These are phyloP conservation scores for Macrotrachela quadricornifera DNA, from an alignment of 1,140 invertebrate species.

Conservation along the genomic window DNA sequence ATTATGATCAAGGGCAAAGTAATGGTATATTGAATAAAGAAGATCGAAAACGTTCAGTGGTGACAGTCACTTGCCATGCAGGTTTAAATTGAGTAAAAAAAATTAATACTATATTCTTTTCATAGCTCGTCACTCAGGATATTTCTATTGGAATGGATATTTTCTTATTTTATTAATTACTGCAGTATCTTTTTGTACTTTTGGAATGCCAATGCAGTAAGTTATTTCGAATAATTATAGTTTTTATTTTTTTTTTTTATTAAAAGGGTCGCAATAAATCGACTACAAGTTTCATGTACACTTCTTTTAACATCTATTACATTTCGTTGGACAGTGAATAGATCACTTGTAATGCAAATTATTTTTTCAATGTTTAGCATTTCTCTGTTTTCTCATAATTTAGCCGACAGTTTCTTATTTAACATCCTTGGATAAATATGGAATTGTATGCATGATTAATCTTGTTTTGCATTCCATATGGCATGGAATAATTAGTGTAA, in stretches of 20 bases:
- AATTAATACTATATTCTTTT: no score
- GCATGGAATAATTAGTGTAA: background rate
- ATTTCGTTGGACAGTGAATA: no score
- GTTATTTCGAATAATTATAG: no score
- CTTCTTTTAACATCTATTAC: no score
- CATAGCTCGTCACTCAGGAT: background rate
- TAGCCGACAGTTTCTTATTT: slow-evolving; percentile 23
- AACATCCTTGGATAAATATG: slow-evolving; percentile 20
- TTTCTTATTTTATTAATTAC: slow-evolving; percentile 3
- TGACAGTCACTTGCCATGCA: no score
- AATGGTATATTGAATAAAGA: background rate
- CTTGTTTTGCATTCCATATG: background rate
- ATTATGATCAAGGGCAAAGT: no score
- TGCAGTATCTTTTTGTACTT: background rate
- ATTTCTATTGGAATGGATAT: slow-evolving; percentile 4
- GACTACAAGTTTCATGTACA: background rate
- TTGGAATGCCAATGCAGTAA: background rate
- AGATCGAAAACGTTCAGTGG: no score
- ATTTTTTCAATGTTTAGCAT: no score
- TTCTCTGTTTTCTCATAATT: slow-evolving; percentile 9
- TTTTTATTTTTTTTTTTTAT: background rate
- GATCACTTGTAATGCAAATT: no score
- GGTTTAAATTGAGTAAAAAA: no score
- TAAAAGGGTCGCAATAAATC: no score
- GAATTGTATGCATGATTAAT: background rate